Evolutionary conservation across 2,113 vertebrate species (phyloP), one percentile per base, ranked within the genome.

Genomic region (Hystrix brachyura): DNA sequence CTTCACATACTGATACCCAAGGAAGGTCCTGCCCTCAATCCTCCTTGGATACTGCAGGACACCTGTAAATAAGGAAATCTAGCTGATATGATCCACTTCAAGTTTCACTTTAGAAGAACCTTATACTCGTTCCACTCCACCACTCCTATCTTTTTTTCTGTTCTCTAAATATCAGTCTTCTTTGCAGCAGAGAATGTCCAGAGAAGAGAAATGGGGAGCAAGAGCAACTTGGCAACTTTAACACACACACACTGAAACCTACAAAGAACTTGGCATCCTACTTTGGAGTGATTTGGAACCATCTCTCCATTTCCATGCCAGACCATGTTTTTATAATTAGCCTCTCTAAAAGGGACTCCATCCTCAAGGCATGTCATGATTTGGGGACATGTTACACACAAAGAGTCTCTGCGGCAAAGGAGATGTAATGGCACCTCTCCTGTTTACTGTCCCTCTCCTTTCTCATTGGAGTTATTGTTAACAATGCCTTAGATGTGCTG

Each of bases 311-410:
- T 86, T 94, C 51, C 19, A 18, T 69, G 93, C 85, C 87, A 94
- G 88, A 80, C 51, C 72, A 43, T 91, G 85, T 82, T 94, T 97
- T 82, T 74, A 92, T 90, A 92, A 95, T 91, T 83, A 95, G 74
- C 48, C 84, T 71, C 76, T 87, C 53, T 81, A 74, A 87, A 83
- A 93, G 65, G 72, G 69, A 57, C 46, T 69, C 62, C 21, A 3
- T 87, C 81, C 85, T 60, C 81, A 72, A 65, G 59, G 60, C 43
- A 0, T 38, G 60, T 84, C 80, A 48, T 79, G 71, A 92, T 83
- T 83, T 65, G 64, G 46, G 38, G 72, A 96, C 81, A 74, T 0
- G 17, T 59, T 2, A 3, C 34, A 23, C 11, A 74, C 81, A 87
- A 69, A 87, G 82, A 65, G 72, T 19, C 48, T 94, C 71, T 78